These are phyloP conservation scores for Tragelaphus buxtoni DNA, from an alignment of 2,113 vertebrate genomes.

Conservation along the genomic window DNA sequence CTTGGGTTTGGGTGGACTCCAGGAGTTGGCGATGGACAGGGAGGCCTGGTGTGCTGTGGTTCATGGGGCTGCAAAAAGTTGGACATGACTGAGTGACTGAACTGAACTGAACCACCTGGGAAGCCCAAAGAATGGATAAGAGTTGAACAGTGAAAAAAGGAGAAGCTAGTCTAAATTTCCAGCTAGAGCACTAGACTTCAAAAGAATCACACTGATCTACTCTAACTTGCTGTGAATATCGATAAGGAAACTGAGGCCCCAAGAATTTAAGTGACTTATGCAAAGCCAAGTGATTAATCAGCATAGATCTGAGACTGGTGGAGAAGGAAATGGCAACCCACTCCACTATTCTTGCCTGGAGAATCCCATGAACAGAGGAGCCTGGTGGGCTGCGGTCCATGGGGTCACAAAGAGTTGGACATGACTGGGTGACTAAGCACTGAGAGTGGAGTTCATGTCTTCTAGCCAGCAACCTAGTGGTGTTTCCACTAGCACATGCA, in stretches of 20 bases:
- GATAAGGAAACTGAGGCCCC: not conserved
- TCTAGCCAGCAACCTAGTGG: not conserved
- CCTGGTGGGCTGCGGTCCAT: not conserved
- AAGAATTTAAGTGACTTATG: not conserved
- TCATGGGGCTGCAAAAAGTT: not conserved
- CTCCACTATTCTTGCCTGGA: not conserved
- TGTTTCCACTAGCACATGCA: not conserved
- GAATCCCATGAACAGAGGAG: not conserved
- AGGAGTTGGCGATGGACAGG: not conserved
- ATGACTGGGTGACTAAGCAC: not conserved
- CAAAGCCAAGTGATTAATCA: not conserved
- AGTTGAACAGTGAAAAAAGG: not conserved
- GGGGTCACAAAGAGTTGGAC: not conserved
- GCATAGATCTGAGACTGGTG: not conserved
- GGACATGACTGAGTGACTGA: not conserved
- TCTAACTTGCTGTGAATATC: not conserved
- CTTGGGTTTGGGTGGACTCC: not conserved
- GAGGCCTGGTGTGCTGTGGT: not conserved
- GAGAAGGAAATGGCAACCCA: not conserved
- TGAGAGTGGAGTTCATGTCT: not conserved
- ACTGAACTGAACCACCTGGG: not conserved
- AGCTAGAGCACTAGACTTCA: not conserved
- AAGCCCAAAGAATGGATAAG: not conserved
- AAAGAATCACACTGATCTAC: not conserved
- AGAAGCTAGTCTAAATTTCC: not conserved